Conservation (phyloP, 2,113 vertebrate species). For the Nibea albiflora region DNA sequence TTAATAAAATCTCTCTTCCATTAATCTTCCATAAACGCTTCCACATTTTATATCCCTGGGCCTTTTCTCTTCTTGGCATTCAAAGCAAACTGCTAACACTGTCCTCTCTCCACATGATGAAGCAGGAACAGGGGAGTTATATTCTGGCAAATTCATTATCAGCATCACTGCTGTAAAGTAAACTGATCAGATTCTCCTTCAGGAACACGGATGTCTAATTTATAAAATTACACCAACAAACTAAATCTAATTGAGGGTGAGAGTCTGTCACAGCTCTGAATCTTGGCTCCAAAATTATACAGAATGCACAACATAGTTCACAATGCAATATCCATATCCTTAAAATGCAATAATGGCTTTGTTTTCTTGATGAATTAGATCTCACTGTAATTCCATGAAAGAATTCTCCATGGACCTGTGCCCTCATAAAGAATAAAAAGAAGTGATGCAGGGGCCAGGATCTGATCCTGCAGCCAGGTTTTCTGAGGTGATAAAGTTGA, state of each 20-base stretch:
- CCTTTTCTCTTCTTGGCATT: too few species aligned
- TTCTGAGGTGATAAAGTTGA: too few species aligned
- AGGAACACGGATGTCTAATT: background rate
- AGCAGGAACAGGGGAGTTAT: background rate
- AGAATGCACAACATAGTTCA: background rate
- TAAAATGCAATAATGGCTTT: background rate
- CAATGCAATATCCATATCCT: background rate
- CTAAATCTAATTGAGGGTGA: background rate
- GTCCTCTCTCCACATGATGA: too few species aligned
- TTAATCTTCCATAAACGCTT: too few species aligned
- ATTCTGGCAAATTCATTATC: background rate
- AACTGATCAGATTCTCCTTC: background rate
- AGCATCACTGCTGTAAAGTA: background rate
- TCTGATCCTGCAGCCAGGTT: background rate
- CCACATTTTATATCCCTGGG: too few species aligned
- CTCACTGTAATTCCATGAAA: background rate
- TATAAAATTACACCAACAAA: background rate
- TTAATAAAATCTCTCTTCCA: too few species aligned
- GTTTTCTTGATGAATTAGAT: background rate
- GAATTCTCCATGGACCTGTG: background rate
- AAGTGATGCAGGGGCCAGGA: too few species aligned
- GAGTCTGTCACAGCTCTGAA: too few species aligned
- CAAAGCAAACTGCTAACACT: too few species aligned
- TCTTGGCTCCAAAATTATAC: background rate
- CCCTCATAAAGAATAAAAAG: too few species aligned